A percentile compares a stretch with the other conserved stretches of the same genome.
phyloP scores from a whole-genome alignment of 2,888 invertebrate genomes.

The Euzetes globulus region DNA sequence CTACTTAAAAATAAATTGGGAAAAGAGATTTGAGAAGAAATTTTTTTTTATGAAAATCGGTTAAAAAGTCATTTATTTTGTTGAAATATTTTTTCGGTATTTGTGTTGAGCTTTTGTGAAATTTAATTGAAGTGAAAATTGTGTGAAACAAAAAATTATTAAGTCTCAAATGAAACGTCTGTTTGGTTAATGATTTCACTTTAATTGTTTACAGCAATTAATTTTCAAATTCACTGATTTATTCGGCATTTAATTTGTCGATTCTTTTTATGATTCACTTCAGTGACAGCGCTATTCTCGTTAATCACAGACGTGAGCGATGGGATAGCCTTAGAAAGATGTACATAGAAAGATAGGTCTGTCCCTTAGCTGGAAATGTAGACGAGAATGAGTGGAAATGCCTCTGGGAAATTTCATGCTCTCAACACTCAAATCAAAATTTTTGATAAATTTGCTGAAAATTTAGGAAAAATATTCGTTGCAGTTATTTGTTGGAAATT shows the following conservation, averaged over 20 bases:
- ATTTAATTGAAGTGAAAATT: background rate
- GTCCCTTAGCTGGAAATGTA: background rate
- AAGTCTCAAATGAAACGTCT: background rate
- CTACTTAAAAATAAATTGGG: too few relatives aligned
- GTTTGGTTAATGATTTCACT: background rate
- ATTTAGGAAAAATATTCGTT: background rate
- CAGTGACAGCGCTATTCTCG: background rate
- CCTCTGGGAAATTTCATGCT: constrained; percentile 6
- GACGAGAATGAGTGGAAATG: background rate
- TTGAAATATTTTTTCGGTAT: too few relatives aligned
- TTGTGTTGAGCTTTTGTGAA: too few relatives aligned
- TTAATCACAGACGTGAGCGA: background rate
- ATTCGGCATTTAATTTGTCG: background rate
- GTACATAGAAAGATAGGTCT: background rate
- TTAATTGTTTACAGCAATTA: background rate
- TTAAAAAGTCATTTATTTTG: too few relatives aligned
- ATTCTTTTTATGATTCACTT: background rate
- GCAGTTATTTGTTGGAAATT: background rate
- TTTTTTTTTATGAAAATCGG: background rate
- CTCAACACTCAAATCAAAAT: background rate
- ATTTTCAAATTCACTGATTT: background rate
- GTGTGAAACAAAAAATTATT: background rate
- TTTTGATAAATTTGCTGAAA: constrained; percentile 3
- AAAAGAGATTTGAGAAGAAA: too few relatives aligned
- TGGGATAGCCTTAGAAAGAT: background rate